Base-by-base conservation (phyloP, 2,113 vertebrate species). In the Athene cunicularia region DNA sequence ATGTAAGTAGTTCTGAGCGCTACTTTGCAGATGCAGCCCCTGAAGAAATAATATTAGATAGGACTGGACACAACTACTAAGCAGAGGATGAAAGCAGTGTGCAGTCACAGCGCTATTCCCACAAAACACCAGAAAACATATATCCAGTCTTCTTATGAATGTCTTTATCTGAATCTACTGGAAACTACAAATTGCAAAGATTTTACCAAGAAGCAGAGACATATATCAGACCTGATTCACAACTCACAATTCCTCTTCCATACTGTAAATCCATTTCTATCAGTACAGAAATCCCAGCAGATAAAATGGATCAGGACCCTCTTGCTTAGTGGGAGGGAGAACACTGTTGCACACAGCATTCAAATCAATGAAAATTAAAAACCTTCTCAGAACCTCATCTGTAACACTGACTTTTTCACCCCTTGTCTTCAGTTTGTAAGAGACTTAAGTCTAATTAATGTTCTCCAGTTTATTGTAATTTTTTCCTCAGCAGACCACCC, bases 81-180 rank as follows among this genome's bases (percentile, higher is more conserved):
- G 22, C 19, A 75, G 35, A 23, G 26, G 28, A 81, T 12, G 33
- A 85, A 72, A 9, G 19, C 37, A 75, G 32, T 1, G 0, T 6
- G 16, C 18, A 43, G 33, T 27, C 28, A 72, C 11, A 28, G 13
- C 60, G 49, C 19, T 67, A 23, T 27, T 86, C 41, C 19, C 22
- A 50, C 14, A 24, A 24, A 67, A 74, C 20, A 67, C 24, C 0
- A 0, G 14, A 82, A 86, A 6, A 52, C 1, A 1, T 60, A 13
- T 3, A 53, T n/a, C 7, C 49, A 17, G 2, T 18, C 41, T 14
- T 62, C 50, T 67, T 55, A 47, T 72, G 41, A 72, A 74, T 2
- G 52, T 27, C 63, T 37, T 35, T 17, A 56, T 27, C 10, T 50
- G 8, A 76, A 68, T 15, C 37, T 67, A 50, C 41, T 41, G 17